A percentile compares a stretch with the other conserved stretches of the same genome.
These are phyloP conservation scores for Lycaena phlaeas DNA, from an alignment of 2,888 invertebrate species.

Conservation along the genomic window DNA sequence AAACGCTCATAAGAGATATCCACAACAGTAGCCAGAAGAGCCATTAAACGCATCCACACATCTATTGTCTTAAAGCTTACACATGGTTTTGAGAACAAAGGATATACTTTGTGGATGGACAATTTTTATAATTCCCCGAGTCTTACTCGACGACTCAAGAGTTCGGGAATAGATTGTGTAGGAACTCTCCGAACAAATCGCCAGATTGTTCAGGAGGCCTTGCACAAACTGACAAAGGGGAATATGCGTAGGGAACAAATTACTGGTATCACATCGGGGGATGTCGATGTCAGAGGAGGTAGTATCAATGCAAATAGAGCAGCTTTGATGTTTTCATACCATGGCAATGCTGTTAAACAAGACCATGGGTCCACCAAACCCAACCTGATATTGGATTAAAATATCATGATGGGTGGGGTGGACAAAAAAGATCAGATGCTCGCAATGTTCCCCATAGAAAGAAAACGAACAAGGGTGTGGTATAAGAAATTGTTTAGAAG, in stretches of 20 bases:
- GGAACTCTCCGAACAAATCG: background rate
- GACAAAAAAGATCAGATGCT: conserved; percentile 21
- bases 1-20: background rate
- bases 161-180: background rate
- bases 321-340: background rate
- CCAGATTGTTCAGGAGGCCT: background rate
- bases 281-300: background rate
- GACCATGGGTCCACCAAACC: background rate
- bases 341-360: background rate
- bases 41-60: too few relatives aligned
- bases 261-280: background rate
- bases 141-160: background rate
- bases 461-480: conserved; percentile 21
- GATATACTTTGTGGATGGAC: background rate
- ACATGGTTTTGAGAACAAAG: background rate
- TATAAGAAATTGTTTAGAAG: conserved; percentile 23
- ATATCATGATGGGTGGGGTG: too few relatives aligned
- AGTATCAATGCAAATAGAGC: background rate
- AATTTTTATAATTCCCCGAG: background rate
- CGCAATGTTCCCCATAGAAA: conserved; percentile 21
- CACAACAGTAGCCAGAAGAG: background rate
- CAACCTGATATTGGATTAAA: background rate
- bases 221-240: background rate
- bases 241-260: background rate
- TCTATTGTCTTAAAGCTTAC: background rate